Evolutionary conservation across 1,140 invertebrate species (phyloP), one percentile per base, ranked within the genome.

Genomic region (Zaprionus taronus): DNA sequence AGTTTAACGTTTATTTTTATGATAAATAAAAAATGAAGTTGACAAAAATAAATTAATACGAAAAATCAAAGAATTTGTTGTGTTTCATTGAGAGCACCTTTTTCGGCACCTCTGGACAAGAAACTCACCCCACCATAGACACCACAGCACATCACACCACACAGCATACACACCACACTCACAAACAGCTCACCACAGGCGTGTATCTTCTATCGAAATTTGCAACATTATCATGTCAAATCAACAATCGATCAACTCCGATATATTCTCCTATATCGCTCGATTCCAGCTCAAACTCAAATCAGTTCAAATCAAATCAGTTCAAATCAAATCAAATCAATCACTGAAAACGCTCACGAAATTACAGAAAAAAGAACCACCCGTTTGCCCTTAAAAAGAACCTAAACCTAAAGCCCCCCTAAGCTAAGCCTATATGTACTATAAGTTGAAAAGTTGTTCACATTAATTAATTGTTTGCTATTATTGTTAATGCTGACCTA

Each of bases 311-410:
- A 56, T 75, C 72, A 70, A 78, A 49, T 44, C 69, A 69, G 20
- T 20, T n/a, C n/a, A 20, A 20, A 20, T 77, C 64, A 70, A 78
- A 49, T 44, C 69, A 69, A 74, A 73, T 72, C 61, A 73, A 78
- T 90, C 85, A 89, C 86, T 89, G 85, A 89, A 81, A 89, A 85
- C 85, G 85, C 85, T 89, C 84, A 90, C 80, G 53, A 82, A 41
- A 55, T 31, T 41, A 41, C 49, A 47, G n/a, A 47, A 47, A 47
- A 47, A 17, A 9, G 41, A 47, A 47, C 41, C n/a, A 47, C n/a
- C 41, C 41, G n/a, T 9, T 15, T 15, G 1, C 12, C 15, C 15
- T 5, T 4, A 72, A 77, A 44, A 55, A 62, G 44, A 76, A 68
- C 6, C 58, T 72, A 73, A 77, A 73, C 14, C 56, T 28, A 12